Base-by-base conservation (phyloP, 2,888 invertebrate genomes). In the Stratiomys singularior region DNA sequence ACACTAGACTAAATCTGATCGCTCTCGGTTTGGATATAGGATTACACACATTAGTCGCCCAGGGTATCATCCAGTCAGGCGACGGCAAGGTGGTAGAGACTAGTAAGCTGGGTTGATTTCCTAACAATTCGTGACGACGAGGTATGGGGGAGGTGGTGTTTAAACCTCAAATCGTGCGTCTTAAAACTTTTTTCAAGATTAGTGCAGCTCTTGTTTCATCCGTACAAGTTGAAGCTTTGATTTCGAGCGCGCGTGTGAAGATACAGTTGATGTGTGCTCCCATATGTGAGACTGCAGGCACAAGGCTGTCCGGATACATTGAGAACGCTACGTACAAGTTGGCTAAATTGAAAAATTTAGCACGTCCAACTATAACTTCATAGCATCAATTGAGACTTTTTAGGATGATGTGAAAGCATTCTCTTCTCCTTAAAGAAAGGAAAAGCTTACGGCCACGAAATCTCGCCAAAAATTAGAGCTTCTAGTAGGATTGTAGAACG, bases 141-240 rank as follows among this genome's bases (percentile, higher is more conserved):
- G 25, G 60, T 15, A 23, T 21, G 25, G 4, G 18, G 44, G 66
- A 30, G 69, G 23, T 15, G 3, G 67, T 25, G 23, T 30, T 46
- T 69, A 69, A 69, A 69, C 69, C 69, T 69, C 69, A 69, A 69
- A 69, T 69, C 69, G 69, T 69, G 69, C 69, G 69, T 69, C 69
- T 69, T 69, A 69, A 69, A 69, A 69, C 69, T 69, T 47, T 30
- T 47, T 47, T n/a, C 37, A 47, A 69, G 69, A 69, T 69, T 69
- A 47, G 46, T 47, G 30, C 66, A 69, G 47, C 69, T 69, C 69
- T 69, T 69, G 46, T 69, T 69, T 69, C 69, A 69, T 69, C 13
- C 30, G 25, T 21, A 46, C 13, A 44, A 44, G 21, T 67, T 67
- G 21, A 69, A 25, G 47, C n/a, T 27, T 69, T 46, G 37, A 44